Evolutionary conservation across 2,113 vertebrate species (phyloP), one percentile per base, ranked within the genome.

Genomic region (Spea multiplicata): DNA sequence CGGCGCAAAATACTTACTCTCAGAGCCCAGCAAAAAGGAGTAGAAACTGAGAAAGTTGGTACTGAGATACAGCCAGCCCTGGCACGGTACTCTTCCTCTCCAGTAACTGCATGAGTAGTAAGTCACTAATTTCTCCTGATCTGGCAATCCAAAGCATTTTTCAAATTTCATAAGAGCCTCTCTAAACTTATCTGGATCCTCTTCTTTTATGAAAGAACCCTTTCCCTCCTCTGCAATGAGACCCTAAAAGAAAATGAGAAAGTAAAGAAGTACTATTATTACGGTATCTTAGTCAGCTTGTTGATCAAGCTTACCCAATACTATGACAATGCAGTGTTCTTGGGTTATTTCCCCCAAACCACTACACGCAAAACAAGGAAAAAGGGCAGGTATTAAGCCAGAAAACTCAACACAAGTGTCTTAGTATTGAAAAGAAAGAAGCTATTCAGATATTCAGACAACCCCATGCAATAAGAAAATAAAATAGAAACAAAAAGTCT

Each of bases 51-150:
- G 87, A 87, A 99, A 98, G 88, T 99, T 98, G 82, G 96, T 97
- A 86, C 97, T 99, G 80, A 99, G 96, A 87, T 99, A 99, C 8
- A 99, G 93, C 97, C 97, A 99, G 3, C 97, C 97, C 85, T 99
- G 97, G 86, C 96, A 98, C 10, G 97, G 97, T 50, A 99, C 93
- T 70, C 95, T 94, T 81, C 97, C 97, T 85, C 85, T 98, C 97
- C 97, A 99, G 83, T 98, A 99, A 88, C 96, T 99, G 89, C 97
- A 99, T 0, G 97, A 98, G 84, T 97, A 99, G 86, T 99, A 99
- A 0, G 96, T 99, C 78, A 99, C 95, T 87, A 99, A 88, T 86
- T 99, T 98, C 84, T 99, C 97, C 81, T 93, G 89, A 49, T 93
- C 85, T 0, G 97, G 95, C 75, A 99, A 91, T 13, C 93, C 94